A percentile compares a stretch with the other conserved stretches of the same genome.
These are phyloP conservation scores for Sylvietta virens DNA, from an alignment of 2,113 vertebrate species.

Conservation along the genomic window DNA sequence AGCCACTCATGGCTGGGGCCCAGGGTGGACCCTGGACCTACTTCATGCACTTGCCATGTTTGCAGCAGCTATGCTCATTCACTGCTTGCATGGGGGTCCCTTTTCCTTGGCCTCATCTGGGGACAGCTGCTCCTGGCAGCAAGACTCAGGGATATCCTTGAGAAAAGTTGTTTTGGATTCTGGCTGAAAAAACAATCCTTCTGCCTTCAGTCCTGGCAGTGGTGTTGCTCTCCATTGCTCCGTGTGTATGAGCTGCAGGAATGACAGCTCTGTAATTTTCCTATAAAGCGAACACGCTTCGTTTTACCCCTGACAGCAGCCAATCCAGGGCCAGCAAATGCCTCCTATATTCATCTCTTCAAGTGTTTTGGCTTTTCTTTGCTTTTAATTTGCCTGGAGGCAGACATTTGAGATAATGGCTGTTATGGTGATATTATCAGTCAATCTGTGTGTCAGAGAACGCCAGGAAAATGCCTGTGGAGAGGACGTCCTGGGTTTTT, in stretches of 20 bases:
- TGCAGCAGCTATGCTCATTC: neutral
- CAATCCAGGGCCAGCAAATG: constrained; percentile 63
- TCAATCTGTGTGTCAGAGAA: neutral
- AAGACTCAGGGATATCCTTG: neutral
- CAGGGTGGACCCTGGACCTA: neutral
- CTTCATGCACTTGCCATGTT: neutral
- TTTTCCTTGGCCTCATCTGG: neutral
- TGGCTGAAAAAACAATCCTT: neutral
- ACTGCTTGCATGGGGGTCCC: neutral
- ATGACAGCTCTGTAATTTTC: constrained; percentile 15
- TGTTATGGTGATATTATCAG: constrained; percentile 49
- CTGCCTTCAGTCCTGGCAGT: neutral
- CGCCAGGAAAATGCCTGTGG: constrained; percentile 25
- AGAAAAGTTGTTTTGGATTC: neutral
- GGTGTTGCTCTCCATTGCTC: neutral
- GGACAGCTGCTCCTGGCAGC: neutral
- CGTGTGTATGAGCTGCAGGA: neutral
- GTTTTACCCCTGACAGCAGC: constrained; percentile 72
- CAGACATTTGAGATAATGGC: constrained; percentile 53
- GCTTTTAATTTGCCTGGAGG: constrained; percentile 46
- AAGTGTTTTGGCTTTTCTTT: constrained; percentile 64
- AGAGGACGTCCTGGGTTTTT: constrained; percentile 1
- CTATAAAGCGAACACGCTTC: neutral
- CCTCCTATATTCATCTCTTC: constrained; percentile 71
- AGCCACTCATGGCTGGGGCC: neutral